Evolutionary conservation across 2,113 vertebrate genomes (phyloP).

Genomic region (Melanotaenia duboulayi): DNA sequence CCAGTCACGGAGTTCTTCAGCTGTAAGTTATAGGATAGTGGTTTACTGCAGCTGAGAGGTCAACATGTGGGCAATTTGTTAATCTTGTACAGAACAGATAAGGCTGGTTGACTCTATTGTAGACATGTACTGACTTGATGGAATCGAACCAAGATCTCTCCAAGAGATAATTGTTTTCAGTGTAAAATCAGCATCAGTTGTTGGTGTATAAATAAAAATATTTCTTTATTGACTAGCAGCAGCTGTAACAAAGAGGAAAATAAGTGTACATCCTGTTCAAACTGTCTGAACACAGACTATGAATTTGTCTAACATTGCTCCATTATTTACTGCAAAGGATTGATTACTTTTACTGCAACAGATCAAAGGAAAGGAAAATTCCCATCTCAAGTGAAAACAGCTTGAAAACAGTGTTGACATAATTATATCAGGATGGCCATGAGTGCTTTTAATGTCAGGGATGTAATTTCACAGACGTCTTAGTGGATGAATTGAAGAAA

Average conservation of each 20-base stretch:
- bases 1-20: slow-evolving; percentile 84
- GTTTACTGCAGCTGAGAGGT: slow-evolving; percentile 14
- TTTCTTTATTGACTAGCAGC: not conserved
- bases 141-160: not conserved
- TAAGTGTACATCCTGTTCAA: no score
- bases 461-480: slow-evolving; percentile 11
- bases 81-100: not conserved
- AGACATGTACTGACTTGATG: not conserved
- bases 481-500: not conserved
- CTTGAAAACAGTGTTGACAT: not conserved
- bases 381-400: not conserved
- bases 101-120: not conserved
- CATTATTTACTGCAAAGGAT: no score
- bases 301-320: no score
- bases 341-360: no score
- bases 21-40: slow-evolving; percentile 83
- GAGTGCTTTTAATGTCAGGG: not conserved
- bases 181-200: not conserved
- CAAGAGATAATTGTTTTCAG: not conserved
- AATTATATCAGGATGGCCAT: not conserved
- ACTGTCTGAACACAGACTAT: no score
- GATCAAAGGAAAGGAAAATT: not conserved
- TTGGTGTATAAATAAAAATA: not conserved
- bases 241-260: no score
- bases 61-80: slow-evolving; percentile 1